Percentiles rank a stretch among this genome's conserved stretches.
Conservation (phyloP, 1,140 invertebrate species). For the Drosophila parvula region DNA sequence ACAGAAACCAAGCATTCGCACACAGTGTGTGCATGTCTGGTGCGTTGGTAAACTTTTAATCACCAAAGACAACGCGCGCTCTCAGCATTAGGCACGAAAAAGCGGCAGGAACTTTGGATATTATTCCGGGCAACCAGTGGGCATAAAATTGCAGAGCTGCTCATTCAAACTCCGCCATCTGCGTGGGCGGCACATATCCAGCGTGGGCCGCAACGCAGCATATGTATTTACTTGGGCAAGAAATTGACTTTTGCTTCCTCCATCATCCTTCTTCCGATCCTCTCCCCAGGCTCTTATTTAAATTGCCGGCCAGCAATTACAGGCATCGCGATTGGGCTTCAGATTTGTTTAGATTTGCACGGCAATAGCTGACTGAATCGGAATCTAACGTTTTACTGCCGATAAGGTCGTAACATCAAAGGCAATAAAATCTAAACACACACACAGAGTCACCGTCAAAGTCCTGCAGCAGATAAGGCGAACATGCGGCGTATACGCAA, state of each 20-base stretch:
- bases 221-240: slow-evolving; percentile 68
- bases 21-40: slow-evolving; percentile 21
- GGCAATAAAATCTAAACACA: slow-evolving; percentile 72
- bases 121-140: slow-evolving; percentile 30
- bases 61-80: slow-evolving; percentile 52
- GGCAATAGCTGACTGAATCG: slow-evolving; percentile 49
- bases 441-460: slow-evolving; percentile 25
- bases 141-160: slow-evolving; percentile 51
- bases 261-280: background rate
- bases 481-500: slow-evolving; percentile 62
- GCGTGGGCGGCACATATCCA: slow-evolving; percentile 15
- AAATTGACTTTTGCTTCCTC: slow-evolving; percentile 55
- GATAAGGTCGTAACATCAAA: slow-evolving; percentile 74
- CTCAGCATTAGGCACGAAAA: slow-evolving; percentile 46
- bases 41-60: slow-evolving; percentile 56
- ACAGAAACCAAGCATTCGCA: slow-evolving; percentile 21
- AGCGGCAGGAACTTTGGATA: slow-evolving; percentile 36
- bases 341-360: slow-evolving; percentile 45
- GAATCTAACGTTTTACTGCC: slow-evolving; percentile 73
- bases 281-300: slow-evolving; percentile 34
- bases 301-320: slow-evolving; percentile 50
- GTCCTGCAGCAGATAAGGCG: slow-evolving; percentile 56
- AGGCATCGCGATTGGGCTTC: slow-evolving; percentile 31
- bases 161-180: slow-evolving; percentile 10
- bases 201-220: slow-evolving; percentile 35